Base-by-base conservation (phyloP, 2,113 vertebrate species). In the Rhinoderma darwinii region DNA sequence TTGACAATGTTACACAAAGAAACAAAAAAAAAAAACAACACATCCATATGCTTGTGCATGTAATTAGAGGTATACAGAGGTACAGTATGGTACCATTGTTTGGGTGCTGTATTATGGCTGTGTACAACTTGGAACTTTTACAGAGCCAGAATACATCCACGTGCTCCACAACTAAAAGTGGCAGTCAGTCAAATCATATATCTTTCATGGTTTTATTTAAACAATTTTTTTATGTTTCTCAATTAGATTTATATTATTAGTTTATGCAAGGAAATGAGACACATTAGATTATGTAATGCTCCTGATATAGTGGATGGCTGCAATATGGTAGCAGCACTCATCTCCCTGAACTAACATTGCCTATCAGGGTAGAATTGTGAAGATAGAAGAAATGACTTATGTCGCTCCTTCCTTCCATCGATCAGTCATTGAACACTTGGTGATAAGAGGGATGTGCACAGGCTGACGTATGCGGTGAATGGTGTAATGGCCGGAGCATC, bases 321-420 rank as follows among this genome's bases (percentile, higher is more conserved):
- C n/a, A n/a, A n/a, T n/a, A n/a, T n/a, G 32, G 61, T 15, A 66
- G 61, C 61, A 66, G 18, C 66, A 7, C 32, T 70, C 66, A 37
- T 70, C 66, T 70, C 32, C 32, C 32, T 37, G 66, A 37, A 66
- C 63, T 66, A 32, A 37, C 32, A 14, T 32, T 70, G 66, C 66
- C 66, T 70, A 70, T 70, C 68, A 72, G 37, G 37, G 41, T 2
- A 20, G 39, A 39, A 72, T 72, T 72, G 68, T 39, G 37, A 3
- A 72, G 68, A 37, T 72, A 72, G 68, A 25, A 72, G 37, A 39
- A 37, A 72, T 72, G 68, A 72, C 68, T 41, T 72, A 72, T 72
- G 68, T 72, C 35, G 41, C 37, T 39, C 37, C 68, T 72, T 72
- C 66, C 66, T 70, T 70, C 66, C 66, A 70, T 70, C 66, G 37